Percentiles rank a stretch among this genome's conserved stretches.
phyloP scores from a whole-genome alignment of 2,797 vertebrate genomes.

The Pantherophis vulpinus region DNA sequence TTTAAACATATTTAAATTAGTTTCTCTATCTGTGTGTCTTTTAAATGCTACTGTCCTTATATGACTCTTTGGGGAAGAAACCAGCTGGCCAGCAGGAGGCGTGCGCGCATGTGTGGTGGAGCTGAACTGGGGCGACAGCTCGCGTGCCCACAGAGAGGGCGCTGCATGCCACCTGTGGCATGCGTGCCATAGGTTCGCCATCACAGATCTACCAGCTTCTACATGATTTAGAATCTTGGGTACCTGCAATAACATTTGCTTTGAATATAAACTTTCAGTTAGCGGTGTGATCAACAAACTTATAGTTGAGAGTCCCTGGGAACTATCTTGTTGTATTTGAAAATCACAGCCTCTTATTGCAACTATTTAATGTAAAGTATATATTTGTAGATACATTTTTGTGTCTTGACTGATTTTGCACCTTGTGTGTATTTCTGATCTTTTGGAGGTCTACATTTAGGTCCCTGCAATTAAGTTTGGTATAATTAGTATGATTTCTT shows the following conservation, averaged over 20 bases:
- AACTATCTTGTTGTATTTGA: conserved; percentile 50
- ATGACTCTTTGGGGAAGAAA: not conserved
- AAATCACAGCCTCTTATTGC: conserved; percentile 35
- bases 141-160: too few relatives aligned
- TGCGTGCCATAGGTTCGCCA: too few relatives aligned
- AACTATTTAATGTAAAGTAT: conserved; percentile 67
- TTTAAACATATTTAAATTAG: not conserved
- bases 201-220: not conserved
- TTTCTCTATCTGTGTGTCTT: not conserved
- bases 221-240: not conserved
- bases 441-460: conserved; percentile 32
- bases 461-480: conserved; percentile 13
- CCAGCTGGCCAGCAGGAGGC: too few relatives aligned
- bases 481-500: conserved; percentile 22
- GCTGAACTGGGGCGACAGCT: too few relatives aligned
- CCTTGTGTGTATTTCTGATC: conserved; percentile 45
- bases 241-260: not conserved
- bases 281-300: not conserved
- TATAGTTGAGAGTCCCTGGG: not conserved
- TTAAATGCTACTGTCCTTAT: not conserved
- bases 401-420: conserved; percentile 64
- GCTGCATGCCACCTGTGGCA: too few relatives aligned
- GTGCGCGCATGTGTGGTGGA: too few relatives aligned
- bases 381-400: conserved; percentile 53
- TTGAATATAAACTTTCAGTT: not conserved